phyloP scores from a whole-genome alignment of 2,113 vertebrate species.

The Pomatostomus ruficeps region DNA sequence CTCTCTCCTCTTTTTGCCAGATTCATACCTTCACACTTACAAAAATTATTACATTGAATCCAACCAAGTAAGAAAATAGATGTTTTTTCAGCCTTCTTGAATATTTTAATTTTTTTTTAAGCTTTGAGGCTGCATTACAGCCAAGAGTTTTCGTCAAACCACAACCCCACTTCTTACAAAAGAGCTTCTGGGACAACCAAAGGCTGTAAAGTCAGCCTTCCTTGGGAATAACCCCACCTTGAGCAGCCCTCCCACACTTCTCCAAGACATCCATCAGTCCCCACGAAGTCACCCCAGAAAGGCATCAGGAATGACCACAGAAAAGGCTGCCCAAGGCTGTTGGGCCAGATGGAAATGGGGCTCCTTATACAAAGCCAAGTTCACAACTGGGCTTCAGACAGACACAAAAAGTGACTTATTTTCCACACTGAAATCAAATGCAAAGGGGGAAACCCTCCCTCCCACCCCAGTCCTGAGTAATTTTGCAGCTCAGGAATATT shows the following conservation, averaged over 20 bases:
- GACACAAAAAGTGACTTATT: slow-evolving; percentile 7
- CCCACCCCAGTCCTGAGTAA: not conserved
- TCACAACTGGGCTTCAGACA: not conserved
- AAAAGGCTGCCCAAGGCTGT: not conserved
- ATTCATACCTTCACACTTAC: not conserved
- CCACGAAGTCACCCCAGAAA: rapidly evolving
- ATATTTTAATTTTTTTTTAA: not conserved
- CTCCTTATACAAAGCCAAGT: not conserved
- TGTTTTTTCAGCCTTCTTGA: not conserved
- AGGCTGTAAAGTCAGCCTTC: not conserved
- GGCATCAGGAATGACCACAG: not conserved
- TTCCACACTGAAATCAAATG: not conserved
- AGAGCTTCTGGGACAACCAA: not conserved
- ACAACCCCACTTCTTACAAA: not conserved
- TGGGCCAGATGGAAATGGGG: not conserved
- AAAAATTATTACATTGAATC: not conserved
- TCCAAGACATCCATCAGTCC: not conserved
- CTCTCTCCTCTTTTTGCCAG: not conserved
- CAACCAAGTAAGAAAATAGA: not conserved
- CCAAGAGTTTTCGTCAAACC: not conserved
- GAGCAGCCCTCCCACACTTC: not conserved
- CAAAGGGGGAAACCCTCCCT: not conserved
- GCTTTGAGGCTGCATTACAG: not conserved
- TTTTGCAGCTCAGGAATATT: slow-evolving; percentile 51
- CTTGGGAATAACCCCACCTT: not conserved